Conservation (phyloP, 1,140 invertebrate genomes). For the Heliconius hewitsoni region DNA sequence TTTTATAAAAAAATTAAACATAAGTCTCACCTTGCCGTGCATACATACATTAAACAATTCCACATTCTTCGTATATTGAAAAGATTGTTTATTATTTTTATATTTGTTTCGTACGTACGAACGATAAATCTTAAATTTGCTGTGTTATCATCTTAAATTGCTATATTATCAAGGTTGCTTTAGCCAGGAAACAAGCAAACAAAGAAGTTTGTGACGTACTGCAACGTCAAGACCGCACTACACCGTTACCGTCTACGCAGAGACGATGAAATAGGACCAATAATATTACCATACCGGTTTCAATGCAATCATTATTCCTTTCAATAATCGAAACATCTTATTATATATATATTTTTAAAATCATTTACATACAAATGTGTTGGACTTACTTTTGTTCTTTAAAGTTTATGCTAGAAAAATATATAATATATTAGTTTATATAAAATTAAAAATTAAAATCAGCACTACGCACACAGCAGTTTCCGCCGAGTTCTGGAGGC, state of each 20-base stretch:
- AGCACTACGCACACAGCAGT: too few species aligned
- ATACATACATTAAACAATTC: background rate
- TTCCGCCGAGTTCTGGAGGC: too few species aligned
- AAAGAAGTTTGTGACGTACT: constrained; percentile 41
- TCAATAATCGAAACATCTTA: background rate
- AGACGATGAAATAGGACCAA: constrained; percentile 26
- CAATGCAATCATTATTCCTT: constrained; percentile 5
- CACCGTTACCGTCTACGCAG: constrained; percentile 34
- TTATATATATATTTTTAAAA: background rate
- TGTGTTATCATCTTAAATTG: constrained; percentile 40
- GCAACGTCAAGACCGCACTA: constrained; percentile 32
- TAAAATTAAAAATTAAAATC: background rate
- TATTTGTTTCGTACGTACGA: background rate
- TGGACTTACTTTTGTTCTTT: too few species aligned
- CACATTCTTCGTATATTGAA: background rate
- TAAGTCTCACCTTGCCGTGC: background rate
- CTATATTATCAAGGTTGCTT: constrained; percentile 42
- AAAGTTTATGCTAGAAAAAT: too few species aligned
- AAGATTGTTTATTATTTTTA: background rate
- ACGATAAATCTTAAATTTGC: constrained; percentile 27
- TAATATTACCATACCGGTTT: constrained; percentile 16
- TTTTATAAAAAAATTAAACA: background rate
- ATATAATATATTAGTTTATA: background rate
- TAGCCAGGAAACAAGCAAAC: constrained; percentile 44
- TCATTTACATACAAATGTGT: background rate